Base-by-base conservation (phyloP, 37 sponge, comb jelly and placozoan species). In the Diacarnus erythraeanus region DNA sequence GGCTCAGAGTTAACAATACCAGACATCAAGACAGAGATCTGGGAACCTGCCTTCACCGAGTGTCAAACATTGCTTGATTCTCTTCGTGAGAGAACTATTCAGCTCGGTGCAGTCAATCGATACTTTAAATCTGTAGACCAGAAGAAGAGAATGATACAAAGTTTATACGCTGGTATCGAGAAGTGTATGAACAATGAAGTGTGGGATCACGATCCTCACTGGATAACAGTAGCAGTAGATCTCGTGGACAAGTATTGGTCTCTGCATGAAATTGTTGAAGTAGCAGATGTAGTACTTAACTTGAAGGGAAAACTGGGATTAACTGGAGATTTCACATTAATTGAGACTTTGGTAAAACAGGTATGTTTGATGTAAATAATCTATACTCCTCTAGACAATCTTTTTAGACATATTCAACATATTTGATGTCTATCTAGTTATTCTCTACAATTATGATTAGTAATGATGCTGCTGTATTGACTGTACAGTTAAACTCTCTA, bases 281-380 rank as follows among this genome's bases (percentile, higher is more conserved):
- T 72, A 57, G 85, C 85, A 26, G 34, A 63, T 31, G 22, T 40
- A 15, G 31, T 84, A 21, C 71, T 84, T 0, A 17, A 71, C 36
- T 51, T 84, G 18, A 77, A 38, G 42, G 63, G 42, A 1, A 47
- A 40, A 26, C 78, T 84, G 2, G 59, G 42, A 3, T 71, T 84
- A 9, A 39, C 57, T 12, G 87, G 87, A 3, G 47, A 81, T n/a
- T 87, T 87, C 71, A 58, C 33, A 57, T 3, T 69, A 12, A 59
- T 80, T 26, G 82, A 87, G 75, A 64, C 33, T 6, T 23, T 86
- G 12, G 51, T 12, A 47, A 47, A 47, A 12, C 51, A 47, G 51
- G 51, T 47, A 12, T 15, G 51, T 12, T 47, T n/a, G n/a, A n/a
- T n/a, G n/a, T n/a, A n/a, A n/a, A n/a, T 15, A 6, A 12, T 47